Conservation (phyloP, 2,797 vertebrate genomes). For the Spondyliosoma cantharus region DNA sequence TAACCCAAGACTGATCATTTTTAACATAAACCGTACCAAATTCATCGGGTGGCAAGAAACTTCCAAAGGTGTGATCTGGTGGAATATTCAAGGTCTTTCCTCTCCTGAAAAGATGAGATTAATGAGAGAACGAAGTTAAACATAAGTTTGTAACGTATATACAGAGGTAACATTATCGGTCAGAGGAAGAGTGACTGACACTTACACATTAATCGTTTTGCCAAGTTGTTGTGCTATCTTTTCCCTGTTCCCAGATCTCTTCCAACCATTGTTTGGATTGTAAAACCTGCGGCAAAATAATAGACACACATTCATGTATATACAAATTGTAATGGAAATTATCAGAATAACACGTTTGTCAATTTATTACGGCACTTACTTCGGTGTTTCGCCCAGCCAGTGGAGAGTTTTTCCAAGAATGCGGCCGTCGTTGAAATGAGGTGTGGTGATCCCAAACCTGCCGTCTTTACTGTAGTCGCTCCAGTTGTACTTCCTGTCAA, state of each 20-base stretch:
- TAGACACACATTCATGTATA: background rate
- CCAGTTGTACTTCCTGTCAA: constrained; percentile 87
- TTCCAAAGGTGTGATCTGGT: constrained; percentile 85
- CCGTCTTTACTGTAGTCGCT: constrained; percentile 76
- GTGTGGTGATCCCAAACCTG: constrained; percentile 85
- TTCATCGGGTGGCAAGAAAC: constrained; percentile 64
- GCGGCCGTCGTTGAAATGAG: constrained; percentile 87
- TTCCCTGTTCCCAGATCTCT: constrained; percentile 81
- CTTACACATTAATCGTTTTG: constrained; percentile 83
- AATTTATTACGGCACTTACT: constrained; percentile 74
- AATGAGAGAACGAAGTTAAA: constrained; percentile 9
- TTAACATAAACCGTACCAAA: constrained; percentile 76
- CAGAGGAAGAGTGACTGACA: constrained; percentile 22
- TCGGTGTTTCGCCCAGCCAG: constrained; percentile 83
- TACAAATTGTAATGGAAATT: background rate
- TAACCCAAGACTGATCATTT: background rate
- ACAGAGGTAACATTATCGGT: background rate
- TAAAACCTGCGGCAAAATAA: constrained; percentile 77
- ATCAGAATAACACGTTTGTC: too few relatives aligned
- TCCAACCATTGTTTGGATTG: constrained; percentile 82
- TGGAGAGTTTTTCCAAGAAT: constrained; percentile 77
- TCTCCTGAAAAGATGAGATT: constrained; percentile 76
- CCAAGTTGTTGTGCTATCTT: constrained; percentile 83
- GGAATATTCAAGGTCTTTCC: constrained; percentile 81
- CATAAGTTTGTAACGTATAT: background rate